These are phyloP conservation scores for Heterohyrax brucei DNA, from an alignment of 2,797 vertebrate genomes.

Conservation along the genomic window DNA sequence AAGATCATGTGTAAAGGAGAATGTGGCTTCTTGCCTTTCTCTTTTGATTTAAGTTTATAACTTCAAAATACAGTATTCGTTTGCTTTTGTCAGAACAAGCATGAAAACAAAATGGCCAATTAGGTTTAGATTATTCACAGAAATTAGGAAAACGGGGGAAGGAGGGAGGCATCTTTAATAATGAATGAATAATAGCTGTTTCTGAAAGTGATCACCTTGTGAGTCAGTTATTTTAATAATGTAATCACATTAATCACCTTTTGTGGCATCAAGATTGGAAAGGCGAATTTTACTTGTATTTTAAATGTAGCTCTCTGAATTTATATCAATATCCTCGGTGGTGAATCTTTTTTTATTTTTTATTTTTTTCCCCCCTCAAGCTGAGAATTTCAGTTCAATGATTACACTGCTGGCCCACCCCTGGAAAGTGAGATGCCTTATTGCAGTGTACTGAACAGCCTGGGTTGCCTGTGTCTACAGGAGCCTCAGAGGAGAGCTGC, in stretches of 20 bases:
- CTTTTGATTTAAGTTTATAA: conserved; percentile 30
- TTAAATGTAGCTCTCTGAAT: conserved; percentile 45
- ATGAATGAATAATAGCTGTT: conserved; percentile 41
- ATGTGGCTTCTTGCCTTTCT: conserved; percentile 35
- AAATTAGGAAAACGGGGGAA: neutral
- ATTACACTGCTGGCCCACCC: conserved; percentile 2
- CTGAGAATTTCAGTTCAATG: conserved; percentile 41
- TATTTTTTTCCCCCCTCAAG: neutral
- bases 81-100: conserved; percentile 15
- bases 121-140: neutral
- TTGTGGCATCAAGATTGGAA: conserved; percentile 19
- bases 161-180: conserved; percentile 14
- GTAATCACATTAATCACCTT: neutral
- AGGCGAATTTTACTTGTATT: conserved; percentile 42
- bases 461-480: conserved; percentile 45
- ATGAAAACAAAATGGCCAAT: neutral
- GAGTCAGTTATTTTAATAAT: conserved; percentile 72
- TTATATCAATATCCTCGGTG: conserved; percentile 27
- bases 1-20: neutral
- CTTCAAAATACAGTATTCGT: conserved; percentile 4
- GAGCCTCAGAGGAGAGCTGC: conserved; percentile 24
- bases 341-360: neutral
- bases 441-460: neutral
- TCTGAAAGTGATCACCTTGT: conserved; percentile 15
- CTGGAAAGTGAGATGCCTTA: conserved; percentile 56